phyloP scores from a whole-genome alignment of 2,797 vertebrate species.

The Neosilurus hyrtlii region DNA sequence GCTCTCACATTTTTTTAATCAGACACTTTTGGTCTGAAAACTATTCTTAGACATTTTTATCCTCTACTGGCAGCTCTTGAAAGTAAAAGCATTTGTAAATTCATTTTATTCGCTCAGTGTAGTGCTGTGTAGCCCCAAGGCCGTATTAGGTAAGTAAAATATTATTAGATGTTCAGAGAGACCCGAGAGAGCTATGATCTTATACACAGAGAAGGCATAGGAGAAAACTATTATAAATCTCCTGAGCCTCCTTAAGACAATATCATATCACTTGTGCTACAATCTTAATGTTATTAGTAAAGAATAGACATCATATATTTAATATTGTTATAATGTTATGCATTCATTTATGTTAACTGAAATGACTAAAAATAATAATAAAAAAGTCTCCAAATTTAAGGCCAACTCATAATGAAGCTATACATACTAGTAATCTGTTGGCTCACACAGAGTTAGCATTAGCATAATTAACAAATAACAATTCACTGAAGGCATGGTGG shows the following conservation, averaged over 20 bases:
- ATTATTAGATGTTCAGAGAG: not conserved
- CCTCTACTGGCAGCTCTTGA: slow-evolving; percentile 62
- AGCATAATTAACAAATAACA: not conserved
- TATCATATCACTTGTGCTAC: not conserved
- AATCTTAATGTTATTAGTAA: not conserved
- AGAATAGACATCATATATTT: not conserved
- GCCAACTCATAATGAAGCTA: not conserved
- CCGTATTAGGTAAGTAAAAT: slow-evolving; percentile 54
- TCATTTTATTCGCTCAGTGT: slow-evolving; percentile 55
- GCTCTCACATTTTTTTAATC: slow-evolving; percentile 40
- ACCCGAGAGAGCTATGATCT: slow-evolving; percentile 8
- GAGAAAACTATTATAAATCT: slow-evolving; percentile 29
- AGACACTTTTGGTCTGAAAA: slow-evolving; percentile 5
- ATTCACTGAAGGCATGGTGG: too few species aligned
- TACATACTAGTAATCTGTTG: not conserved
- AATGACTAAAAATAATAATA: not conserved
- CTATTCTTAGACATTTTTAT: slow-evolving; percentile 85
- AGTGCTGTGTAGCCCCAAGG: slow-evolving; percentile 38
- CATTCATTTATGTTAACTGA: not conserved
- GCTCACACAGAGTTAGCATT: slow-evolving; percentile 1
- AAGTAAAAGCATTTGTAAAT: slow-evolving; percentile 61
- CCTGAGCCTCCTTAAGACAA: not conserved
- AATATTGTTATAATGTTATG: not conserved
- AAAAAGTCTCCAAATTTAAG: not conserved
- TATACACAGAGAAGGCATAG: not conserved